Percentiles rank a stretch among this genome's conserved stretches.
These are phyloP conservation scores for Pan troglodytes DNA, from an alignment of 2,113 vertebrate genomes.

Conservation along the genomic window NHGRI_mPanTro3-v2.1_pri NC_072409.2:86171001-86171500, in stretches of 20 bases:
- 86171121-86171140: background rate
- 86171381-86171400: background rate
- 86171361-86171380: background rate
- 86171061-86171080: background rate
- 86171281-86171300: background rate
- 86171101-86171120: background rate
- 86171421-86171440: background rate
- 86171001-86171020: background rate
- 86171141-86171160: background rate
- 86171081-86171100: background rate
- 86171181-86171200: background rate
- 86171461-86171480: background rate
- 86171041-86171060: background rate
- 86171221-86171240: background rate
- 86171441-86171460: background rate
- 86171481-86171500: background rate
- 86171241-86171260: background rate
- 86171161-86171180: background rate
- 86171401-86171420: background rate
- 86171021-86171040: background rate
- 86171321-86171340: background rate
- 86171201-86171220: background rate
- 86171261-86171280: background rate
- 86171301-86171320: background rate
- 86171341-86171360: background rate